Conservation (phyloP, 2,113 vertebrate genomes). For the Ondatra zibethicus region DNA sequence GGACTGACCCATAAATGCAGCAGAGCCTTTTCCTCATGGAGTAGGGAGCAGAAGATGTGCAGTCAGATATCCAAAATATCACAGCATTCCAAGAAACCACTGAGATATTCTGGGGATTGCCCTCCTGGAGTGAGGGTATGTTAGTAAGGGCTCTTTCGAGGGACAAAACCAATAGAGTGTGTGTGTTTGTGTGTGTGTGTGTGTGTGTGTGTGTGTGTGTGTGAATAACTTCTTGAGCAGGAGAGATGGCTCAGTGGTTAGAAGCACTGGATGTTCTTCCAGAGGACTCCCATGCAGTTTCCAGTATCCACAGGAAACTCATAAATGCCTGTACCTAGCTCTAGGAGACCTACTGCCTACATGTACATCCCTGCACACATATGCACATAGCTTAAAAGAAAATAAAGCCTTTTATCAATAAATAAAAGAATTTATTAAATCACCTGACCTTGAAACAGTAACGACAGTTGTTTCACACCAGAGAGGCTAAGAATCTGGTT, state of each 20-base stretch:
- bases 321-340: not conserved
- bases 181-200: no score
- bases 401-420: not conserved
- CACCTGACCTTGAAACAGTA: not conserved
- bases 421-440: not conserved
- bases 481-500: not conserved
- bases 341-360: not conserved
- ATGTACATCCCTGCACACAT: not conserved
- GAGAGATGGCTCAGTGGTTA: not conserved
- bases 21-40: not conserved
- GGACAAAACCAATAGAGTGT: no score
- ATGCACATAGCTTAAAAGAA: not conserved
- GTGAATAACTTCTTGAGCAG: no score
- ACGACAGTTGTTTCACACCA: no score
- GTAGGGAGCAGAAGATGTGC: rapidly evolving
- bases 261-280: not conserved
- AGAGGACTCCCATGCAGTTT: no score
- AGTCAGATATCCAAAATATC: not conserved
- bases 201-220: no score
- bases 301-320: not conserved
- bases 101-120: not conserved
- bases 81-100: not conserved
- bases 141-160: not conserved
- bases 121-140: not conserved
- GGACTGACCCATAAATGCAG: rapidly evolving